Evolutionary conservation across 2,113 vertebrate species (phyloP).

Genomic region (Phrynosoma platyrhinos): DNA sequence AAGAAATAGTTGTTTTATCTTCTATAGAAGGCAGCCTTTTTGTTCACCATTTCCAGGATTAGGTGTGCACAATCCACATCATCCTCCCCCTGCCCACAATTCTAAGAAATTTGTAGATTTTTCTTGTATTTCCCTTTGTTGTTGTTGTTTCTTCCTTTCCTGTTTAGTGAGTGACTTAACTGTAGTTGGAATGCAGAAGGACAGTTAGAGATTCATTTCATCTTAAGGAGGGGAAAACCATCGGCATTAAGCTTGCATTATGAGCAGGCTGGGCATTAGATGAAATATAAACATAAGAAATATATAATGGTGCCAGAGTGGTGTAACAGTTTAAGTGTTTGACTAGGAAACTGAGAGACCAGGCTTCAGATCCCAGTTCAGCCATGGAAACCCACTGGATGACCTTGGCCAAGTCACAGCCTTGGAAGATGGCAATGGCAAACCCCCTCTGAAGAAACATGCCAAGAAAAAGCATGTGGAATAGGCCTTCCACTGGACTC

Average conservation of each 20-base stretch:
- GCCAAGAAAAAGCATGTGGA: no score
- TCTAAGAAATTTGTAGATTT: background rate
- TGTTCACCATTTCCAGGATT: background rate
- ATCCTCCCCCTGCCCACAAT: background rate
- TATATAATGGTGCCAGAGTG: background rate
- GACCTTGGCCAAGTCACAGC: no score
- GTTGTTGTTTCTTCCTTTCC: no score
- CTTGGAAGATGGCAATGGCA: no score
- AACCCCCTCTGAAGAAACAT: no score
- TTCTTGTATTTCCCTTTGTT: background rate
- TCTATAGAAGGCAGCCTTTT: no score
- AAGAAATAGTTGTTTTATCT: background rate
- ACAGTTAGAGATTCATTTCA: background rate
- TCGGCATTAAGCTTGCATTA: background rate
- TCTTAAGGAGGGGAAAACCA: background rate
- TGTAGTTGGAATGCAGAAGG: background rate
- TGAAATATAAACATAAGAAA: background rate
- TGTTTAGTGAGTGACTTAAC: background rate
- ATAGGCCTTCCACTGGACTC: no score
- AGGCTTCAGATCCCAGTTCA: no score
- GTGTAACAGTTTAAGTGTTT: no score
- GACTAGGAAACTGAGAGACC: no score
- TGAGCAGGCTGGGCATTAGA: background rate
- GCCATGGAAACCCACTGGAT: no score
- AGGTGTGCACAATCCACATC: background rate